These are phyloP conservation scores for Brachycybe producta DNA, from an alignment of 2,888 invertebrate genomes.

Conservation along the genomic window DNA sequence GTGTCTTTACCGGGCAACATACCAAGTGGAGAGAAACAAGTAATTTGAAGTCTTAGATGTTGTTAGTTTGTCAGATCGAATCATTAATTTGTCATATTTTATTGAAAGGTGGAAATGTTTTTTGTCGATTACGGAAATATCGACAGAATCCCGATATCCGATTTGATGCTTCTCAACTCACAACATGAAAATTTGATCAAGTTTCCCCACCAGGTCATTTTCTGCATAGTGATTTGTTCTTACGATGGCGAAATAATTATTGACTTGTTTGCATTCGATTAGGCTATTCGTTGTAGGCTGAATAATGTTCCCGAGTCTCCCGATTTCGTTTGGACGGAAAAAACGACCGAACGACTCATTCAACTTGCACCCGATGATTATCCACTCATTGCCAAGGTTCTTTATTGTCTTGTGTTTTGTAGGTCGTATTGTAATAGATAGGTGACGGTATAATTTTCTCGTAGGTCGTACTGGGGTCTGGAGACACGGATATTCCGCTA, in stretches of 20 bases:
- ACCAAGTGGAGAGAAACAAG: no score
- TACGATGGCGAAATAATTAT: not conserved
- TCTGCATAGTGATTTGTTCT: not conserved
- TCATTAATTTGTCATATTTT: constrained; percentile 32
- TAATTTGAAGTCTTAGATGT: no score
- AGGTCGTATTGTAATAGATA: not conserved
- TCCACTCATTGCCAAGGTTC: constrained; percentile 7
- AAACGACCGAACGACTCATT: constrained; percentile 1
- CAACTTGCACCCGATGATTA: constrained; percentile 1
- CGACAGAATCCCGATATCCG: not conserved
- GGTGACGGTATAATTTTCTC: not conserved
- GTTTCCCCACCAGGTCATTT: constrained; percentile 6
- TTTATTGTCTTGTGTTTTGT: constrained; percentile 21
- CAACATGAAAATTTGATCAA: not conserved
- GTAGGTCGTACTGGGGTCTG: not conserved
- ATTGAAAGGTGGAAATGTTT: not conserved
- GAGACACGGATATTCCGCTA: constrained; percentile 31
- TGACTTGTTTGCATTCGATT: not conserved
- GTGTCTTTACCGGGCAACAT: no score
- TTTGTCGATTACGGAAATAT: constrained; percentile 3
- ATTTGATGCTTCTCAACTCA: not conserved
- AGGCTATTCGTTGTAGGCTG: constrained; percentile 9
- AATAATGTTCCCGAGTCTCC: constrained; percentile 3
- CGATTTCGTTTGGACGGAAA: constrained; percentile 4
- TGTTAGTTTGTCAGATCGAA: no score